Conservation (phyloP, 2,888 invertebrate genomes). For the Spodoptera picta region DNA sequence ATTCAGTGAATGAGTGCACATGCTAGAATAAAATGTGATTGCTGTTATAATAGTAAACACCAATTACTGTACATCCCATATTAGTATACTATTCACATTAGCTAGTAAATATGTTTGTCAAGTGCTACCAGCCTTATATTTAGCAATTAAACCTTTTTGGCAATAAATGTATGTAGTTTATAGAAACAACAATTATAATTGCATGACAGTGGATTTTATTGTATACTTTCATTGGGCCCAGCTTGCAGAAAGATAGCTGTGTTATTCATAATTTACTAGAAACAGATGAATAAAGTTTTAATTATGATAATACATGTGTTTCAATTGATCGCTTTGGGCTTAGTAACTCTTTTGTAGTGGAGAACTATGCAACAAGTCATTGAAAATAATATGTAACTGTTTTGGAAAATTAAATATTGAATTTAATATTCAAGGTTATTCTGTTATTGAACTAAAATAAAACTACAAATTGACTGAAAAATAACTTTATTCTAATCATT, state of each 20-base stretch:
- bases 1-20: conserved; percentile 11
- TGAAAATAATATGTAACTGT: neutral
- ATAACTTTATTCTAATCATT: conserved; percentile 87
- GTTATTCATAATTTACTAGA: conserved; percentile 41
- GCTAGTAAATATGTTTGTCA: conserved; percentile 2
- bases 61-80: too few species aligned
- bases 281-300: conserved; percentile 53
- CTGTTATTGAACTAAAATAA: conserved; percentile 63
- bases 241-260: conserved; percentile 39
- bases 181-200: conserved; percentile 18
- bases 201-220: conserved; percentile 18
- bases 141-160: conserved; percentile 6
- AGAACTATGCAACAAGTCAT: neutral
- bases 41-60: neutral
- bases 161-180: neutral
- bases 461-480: conserved; percentile 82
- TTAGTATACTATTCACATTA: conserved; percentile 1
- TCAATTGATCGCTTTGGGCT: neutral
- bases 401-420: too few species aligned
- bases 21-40: conserved; percentile 17
- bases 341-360: neutral
- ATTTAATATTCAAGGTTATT: neutral
- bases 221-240: conserved; percentile 23
- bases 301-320: conserved; percentile 11
- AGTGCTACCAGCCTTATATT: conserved; percentile 5